phyloP scores from a whole-genome alignment of 2,797 vertebrate genomes.

The Menidia menidia region DNA sequence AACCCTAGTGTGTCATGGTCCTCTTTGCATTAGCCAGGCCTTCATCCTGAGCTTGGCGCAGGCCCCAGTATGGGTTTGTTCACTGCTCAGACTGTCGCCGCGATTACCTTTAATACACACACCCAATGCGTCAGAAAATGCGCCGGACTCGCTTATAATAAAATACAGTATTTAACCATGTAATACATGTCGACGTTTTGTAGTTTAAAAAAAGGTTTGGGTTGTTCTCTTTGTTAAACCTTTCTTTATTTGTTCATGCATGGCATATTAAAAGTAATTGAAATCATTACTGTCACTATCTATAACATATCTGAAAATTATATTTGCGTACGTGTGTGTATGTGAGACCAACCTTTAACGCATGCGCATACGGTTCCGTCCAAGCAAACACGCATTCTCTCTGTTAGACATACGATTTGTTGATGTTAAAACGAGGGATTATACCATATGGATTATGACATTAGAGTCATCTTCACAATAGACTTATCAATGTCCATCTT shows the following conservation, averaged over 20 bases:
- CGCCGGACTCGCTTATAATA: not conserved
- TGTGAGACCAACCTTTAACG: no score
- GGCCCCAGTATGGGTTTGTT: slow-evolving; percentile 59
- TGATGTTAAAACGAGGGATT: no score
- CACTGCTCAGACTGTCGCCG: slow-evolving; percentile 9
- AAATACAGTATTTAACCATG: not conserved
- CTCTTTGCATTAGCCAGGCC: slow-evolving; percentile 66
- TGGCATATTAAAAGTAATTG: no score
- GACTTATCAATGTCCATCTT: no score
- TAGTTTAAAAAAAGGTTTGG: slow-evolving; percentile 4
- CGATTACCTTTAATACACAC: slow-evolving; percentile 17
- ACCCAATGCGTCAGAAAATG: slow-evolving; percentile 33
- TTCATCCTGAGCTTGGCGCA: slow-evolving; percentile 68
- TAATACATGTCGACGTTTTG: slow-evolving; percentile 23
- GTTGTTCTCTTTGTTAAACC: not conserved
- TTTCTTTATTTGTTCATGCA: not conserved
- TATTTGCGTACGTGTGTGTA: not conserved
- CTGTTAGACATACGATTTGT: no score
- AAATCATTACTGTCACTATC: not conserved
- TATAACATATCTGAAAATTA: slow-evolving; percentile 8
- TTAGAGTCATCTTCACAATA: no score
- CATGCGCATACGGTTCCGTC: no score
- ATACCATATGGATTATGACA: no score
- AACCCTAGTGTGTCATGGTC: slow-evolving; percentile 71
- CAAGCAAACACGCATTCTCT: no score